Evolutionary conservation across 2,113 vertebrate species (phyloP).

Genomic region (Coryphaenoides rupestris): DNA sequence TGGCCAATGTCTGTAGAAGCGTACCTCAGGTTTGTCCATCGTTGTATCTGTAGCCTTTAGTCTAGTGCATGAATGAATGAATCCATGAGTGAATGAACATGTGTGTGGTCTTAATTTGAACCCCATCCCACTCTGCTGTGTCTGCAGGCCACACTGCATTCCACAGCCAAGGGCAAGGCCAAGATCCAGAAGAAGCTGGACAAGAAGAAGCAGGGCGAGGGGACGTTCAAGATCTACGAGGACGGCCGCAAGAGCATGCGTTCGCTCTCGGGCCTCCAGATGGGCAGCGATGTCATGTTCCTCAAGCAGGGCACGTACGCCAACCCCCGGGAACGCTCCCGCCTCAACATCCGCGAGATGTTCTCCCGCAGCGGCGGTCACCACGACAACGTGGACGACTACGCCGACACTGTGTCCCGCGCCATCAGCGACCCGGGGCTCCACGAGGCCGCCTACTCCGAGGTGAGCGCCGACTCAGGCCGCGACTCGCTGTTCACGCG

Average conservation of each 20-base stretch:
- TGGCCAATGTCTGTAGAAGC: no score
- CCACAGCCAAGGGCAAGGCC: constrained; percentile 90
- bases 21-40: no score
- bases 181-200: constrained; percentile 94
- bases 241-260: constrained; percentile 91
- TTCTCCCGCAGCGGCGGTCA: constrained; percentile 79
- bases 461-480: constrained; percentile 92
- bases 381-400: constrained; percentile 68
- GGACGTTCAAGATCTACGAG: constrained; percentile 93
- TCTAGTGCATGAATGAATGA: background rate
- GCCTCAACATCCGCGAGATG: constrained; percentile 90
- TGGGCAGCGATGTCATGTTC: constrained; percentile 93
- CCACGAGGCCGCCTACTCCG: constrained; percentile 82
- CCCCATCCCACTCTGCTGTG: background rate
- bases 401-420: constrained; percentile 78
- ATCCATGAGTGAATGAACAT: no score
- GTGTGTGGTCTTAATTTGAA: background rate
- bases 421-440: constrained; percentile 89
- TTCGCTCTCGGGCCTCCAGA: constrained; percentile 89
- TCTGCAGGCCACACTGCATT: constrained; percentile 81
- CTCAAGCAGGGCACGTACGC: constrained; percentile 85
- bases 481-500: constrained; percentile 93
- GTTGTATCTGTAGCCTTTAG: no score
- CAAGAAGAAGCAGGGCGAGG: constrained; percentile 86
- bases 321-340: constrained; percentile 80